Evolutionary conservation across 2,888 invertebrate genomes (phyloP).

Genomic region (Digitonthophagus gazella): DNA sequence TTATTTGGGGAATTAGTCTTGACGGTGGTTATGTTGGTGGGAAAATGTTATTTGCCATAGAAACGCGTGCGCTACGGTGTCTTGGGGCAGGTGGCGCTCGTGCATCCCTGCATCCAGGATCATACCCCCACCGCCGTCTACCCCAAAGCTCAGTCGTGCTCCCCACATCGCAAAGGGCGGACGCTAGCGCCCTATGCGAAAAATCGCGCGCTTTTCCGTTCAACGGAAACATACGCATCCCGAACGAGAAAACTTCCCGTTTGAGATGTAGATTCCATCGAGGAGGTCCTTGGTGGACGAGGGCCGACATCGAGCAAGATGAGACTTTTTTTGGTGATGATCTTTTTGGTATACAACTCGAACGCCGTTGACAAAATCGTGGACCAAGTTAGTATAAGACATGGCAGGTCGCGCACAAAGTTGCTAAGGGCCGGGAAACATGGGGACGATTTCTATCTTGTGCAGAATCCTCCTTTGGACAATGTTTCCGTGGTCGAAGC

Average conservation of each 20-base stretch:
- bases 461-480: neutral
- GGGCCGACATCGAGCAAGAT: conserved; percentile 17
- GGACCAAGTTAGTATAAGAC: conserved; percentile 48
- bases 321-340: conserved; percentile 15
- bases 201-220: conserved; percentile 25
- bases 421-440: conserved; percentile 41
- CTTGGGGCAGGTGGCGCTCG: conserved; percentile 44
- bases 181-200: conserved; percentile 2
- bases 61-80: conserved; percentile 35
- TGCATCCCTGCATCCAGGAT: conserved; percentile 46
- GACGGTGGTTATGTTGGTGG: conserved; percentile 7
- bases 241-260: neutral
- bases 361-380: conserved; percentile 30
- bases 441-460: conserved; percentile 30
- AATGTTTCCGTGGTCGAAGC: conserved; percentile 10
- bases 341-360: conserved; percentile 13
- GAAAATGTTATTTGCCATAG: conserved; percentile 11
- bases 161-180: conserved; percentile 16
- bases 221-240: conserved; percentile 1
- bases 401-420: conserved; percentile 51
- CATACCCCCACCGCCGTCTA: conserved; percentile 42
- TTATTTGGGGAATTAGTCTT: neutral
- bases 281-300: neutral
- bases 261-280: conserved; percentile 8
- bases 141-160: conserved; percentile 42